Conservation (phyloP, 2,113 vertebrate species). For the Onychorhynchus coronatus region DNA sequence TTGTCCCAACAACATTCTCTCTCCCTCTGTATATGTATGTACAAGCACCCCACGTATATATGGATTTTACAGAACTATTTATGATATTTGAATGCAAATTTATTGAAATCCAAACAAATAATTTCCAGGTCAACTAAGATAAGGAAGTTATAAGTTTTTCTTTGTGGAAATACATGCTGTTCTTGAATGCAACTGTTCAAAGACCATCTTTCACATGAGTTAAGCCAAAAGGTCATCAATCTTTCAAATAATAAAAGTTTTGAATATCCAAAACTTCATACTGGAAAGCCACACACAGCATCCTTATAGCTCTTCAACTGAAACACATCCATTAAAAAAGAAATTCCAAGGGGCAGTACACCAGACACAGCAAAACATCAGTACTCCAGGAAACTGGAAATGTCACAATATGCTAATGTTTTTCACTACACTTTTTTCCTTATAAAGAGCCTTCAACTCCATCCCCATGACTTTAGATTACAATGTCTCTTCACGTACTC, state of each 20-base stretch:
- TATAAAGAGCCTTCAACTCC: neutral
- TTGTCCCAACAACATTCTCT: neutral
- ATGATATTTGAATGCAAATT: neutral
- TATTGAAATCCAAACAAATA: neutral
- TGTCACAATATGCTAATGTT: rapidly evolving
- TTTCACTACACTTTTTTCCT: neutral
- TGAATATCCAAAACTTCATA: neutral
- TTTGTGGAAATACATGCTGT: neutral
- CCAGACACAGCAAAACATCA: neutral
- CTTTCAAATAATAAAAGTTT: neutral
- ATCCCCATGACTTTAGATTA: neutral
- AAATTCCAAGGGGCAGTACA: neutral
- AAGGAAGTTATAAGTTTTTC: neutral
- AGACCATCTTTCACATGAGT: neutral
- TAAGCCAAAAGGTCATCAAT: neutral
- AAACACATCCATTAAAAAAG: neutral
- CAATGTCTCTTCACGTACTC: neutral
- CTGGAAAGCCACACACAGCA: neutral
- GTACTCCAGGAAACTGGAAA: neutral
- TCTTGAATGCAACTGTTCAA: neutral
- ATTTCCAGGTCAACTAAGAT: neutral
- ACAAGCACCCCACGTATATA: neutral
- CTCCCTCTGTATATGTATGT: neutral
- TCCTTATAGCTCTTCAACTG: neutral
- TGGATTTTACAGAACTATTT: neutral